Base-by-base conservation (phyloP, 2,888 invertebrate species). In the Dasysyrphus albostriatus region DNA sequence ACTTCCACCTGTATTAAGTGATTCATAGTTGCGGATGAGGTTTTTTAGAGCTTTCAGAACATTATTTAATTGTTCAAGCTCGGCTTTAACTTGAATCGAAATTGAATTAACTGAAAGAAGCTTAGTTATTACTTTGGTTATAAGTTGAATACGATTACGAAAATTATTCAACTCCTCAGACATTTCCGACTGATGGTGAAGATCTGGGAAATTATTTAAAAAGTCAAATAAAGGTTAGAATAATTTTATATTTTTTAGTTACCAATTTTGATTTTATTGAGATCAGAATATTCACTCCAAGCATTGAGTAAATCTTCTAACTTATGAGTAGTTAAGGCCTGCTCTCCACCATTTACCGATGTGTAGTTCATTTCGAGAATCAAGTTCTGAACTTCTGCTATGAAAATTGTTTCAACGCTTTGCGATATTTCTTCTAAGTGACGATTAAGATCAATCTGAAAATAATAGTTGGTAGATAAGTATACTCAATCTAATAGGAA, bases 1-100 rank as follows among this genome's bases (percentile, higher is more conserved):
- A 92, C 96, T 96, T 6, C 98, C 98, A n/a, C 97, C 97, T 0
- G 95, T 95, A 89, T 96, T 96, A 3, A 96, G 93, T 9, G 95
- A 94, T 42, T 94, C 94, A 5, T 94, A 94, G 58, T 93, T 93
- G 58, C 89, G 89, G 0, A 92, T 89, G 54, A 92, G 89, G 0
- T 88, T 88, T 75, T 89, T 89, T 0, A 92, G 89, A 0, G 88
- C 42, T 3, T 51, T 63, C 0, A 92, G 88, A 4, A 89, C 84
- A 10, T 63, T 87, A 54, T 77, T 75, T 32, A 89, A 65, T 24
- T 83, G 79, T 29, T 76, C 24, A 5, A 51, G 63, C 2, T 70
- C 81, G 6, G 72, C 54, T 56, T 88, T 88, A 16, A 72, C 56
- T 14, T 70, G 56, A 0, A 9, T 14, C 2, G 70, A 39, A 24